Base-by-base conservation (phyloP, 1,140 invertebrate genomes). In the Drosophila grimshawi region DNA sequence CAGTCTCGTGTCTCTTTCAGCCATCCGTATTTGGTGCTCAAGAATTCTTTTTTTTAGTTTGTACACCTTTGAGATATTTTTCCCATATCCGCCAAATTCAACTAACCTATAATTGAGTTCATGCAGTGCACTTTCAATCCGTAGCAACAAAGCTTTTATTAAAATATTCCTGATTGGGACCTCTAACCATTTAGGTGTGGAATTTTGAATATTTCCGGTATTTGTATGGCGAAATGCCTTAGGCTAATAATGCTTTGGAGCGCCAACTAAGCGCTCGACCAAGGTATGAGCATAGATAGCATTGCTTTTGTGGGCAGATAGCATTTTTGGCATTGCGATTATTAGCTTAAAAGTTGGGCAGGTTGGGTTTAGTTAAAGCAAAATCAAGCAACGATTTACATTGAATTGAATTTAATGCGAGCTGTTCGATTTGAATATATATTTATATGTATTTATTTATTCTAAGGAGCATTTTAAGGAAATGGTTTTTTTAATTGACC, bases 191-290 rank as follows among this genome's bases (percentile, higher is more conserved):
- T 55, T 65, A 51, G 51, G 45, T 57, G 19, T 56, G 57, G 41
- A 30, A 63, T 59, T 56, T 69, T 41, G 30, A 59, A 39, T 57
- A 69, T 74, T 74, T 69, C 33, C 19, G 65, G 53, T 48, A 74
- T 74, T 49, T 61, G 10, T n/a, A n/a, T 56, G 51, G 51, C 32
- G n/a, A 55, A 51, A 45, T 62, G 57, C 51, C 65, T 41, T 41
- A 29, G 37, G 57, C 65, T 51, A 43, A 65, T 64, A 57, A 30
- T 35, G 52, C 39, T 52, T 19, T 8, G 27, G 32, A 32, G 33
- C 6, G 62, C 33, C 46, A 60, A 60, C 48, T 72, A 27, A 11
- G 19, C n/a, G 19, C 45, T 53, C n/a, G 53, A 8, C 37, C 3
- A 37, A 37, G 48, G 8, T 46, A 30, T 35, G 7, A 52, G 53